Percentiles rank a stretch among this genome's conserved stretches.
phyloP scores from a whole-genome alignment of 2,113 vertebrate species.

The Ptyas mucosa region DNA sequence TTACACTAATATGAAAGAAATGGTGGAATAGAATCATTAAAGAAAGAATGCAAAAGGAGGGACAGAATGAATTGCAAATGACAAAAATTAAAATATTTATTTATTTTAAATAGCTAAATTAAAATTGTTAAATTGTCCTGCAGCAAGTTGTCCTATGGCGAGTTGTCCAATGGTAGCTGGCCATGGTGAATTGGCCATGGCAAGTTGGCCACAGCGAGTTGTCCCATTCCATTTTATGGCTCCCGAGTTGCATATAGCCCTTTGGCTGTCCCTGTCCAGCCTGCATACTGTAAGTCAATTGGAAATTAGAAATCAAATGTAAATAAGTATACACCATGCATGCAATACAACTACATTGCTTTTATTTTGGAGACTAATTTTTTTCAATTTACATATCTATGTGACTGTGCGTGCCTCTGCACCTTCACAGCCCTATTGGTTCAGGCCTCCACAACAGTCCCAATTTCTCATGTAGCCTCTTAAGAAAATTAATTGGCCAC shows the following conservation, averaged over 20 bases:
- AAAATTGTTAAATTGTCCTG: not conserved
- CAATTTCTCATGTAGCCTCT: no score
- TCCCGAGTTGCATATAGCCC: no score
- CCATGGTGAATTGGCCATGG: not conserved
- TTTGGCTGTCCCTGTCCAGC: no score
- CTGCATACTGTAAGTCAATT: not conserved
- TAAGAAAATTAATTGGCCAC: no score
- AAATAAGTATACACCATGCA: not conserved
- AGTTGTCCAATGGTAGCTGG: not conserved
- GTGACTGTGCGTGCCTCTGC: no score
- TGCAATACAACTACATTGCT: not conserved
- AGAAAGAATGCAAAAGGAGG: not conserved
- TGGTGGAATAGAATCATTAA: not conserved
- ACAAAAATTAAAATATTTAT: not conserved
- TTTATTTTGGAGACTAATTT: not conserved
- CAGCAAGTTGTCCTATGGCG: not conserved
- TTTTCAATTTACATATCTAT: not conserved
- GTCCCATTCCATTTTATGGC: no score
- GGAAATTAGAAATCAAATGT: not conserved
- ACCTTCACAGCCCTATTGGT: no score
- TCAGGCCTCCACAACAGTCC: no score
- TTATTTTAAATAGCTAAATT: not conserved
- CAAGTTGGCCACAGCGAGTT: not conserved
- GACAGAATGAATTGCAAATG: not conserved
- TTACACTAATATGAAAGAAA: not conserved